Evolutionary conservation across 2,888 invertebrate genomes (phyloP), one percentile per base, ranked within the genome.

Genomic region (Cryptocheilus praepositus): DNA sequence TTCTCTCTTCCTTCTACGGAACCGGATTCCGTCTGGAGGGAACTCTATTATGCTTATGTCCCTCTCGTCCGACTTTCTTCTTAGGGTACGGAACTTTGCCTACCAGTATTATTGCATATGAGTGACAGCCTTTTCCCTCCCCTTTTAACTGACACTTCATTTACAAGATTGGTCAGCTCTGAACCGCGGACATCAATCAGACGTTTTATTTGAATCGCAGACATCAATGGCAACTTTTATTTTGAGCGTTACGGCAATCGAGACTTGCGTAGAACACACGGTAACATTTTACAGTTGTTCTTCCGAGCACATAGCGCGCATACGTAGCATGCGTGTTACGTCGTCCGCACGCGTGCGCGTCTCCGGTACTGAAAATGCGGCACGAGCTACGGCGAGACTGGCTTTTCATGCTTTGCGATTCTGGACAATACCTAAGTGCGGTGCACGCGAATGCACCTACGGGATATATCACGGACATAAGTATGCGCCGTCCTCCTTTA

Each of bases 401-500:
- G 71, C 67, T 84, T 79, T 84, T 84, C 83, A 84, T 83, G 84
- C 74, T 81, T 71, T 69, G 59, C 82, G 83, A 82, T 81, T 80
- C 71, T 70, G 84, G 82, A 84, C 84, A 84, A 84, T 84, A 76
- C 78, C 57, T 45, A 46, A 61, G 56, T 69, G 67, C 62, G 25
- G 61, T 18, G 57, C 65, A 69, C 68, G 69, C 71, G 65, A 77
- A 72, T 72, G 72, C 74, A 69, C 72, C 64, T 68, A 63, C 67
- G 68, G 71, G 70, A 74, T 70, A 71, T 36, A 61, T 72, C 64
- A 73, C 56, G 69, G 51, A 70, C 63, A 54, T 70, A 80, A 74
- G 74, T 65, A 65, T 69, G 51, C 56, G 61, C 63, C 72, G 56
- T 73, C 61, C 64, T 65, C 57, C 25, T 46, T 63, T 66, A 59